Evolutionary conservation across 2,797 vertebrate species (phyloP), one percentile per base, ranked within the genome.

Genomic region (Strix occidentalis): DNA sequence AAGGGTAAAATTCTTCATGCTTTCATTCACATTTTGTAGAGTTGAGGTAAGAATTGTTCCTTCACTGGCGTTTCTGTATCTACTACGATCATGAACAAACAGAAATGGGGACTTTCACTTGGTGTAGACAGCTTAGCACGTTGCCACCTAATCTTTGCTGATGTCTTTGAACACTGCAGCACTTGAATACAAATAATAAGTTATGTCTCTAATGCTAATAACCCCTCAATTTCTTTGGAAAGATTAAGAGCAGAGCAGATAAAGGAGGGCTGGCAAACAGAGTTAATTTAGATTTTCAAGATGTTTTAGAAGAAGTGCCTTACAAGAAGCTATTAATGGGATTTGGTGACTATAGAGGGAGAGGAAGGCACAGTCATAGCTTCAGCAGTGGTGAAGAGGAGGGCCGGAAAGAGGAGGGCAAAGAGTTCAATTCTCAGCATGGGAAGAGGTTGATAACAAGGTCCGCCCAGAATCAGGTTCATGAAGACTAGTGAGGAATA

Each of bases 361-460:
- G 80, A 87, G 20, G 50, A 89, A 93, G 56, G 79, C 74, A 89
- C 48, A 87, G 53, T 37, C 35, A 41, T 21, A 39, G 15, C 56
- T 93, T 89, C 71, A 87, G 46, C 25, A 16, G 29, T 24, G 56
- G 31, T 81, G 77, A 72, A 95, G 45, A 83, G 48, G 11, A 89
- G 54, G 33, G 41, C 66, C 35, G 77, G 80, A 93, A 96, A 86
- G 31, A 79, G 50, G 75, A 87, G 60, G 64, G 68, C 65, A 45
- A 48, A 41, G 33, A 74, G 79, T 90, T 96, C 61, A 94, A 7
- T 76, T 91, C 71, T 64, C 82, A 95, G 92, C 41, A 61, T 61
- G 74, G 48, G 58, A 93, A 86, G 74, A 96, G 79, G 71, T 96
- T 96, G 96, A 95, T 94, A 87, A 75, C 63, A 85, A 94, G 51